A percentile compares a stretch with the other conserved stretches of the same genome.
Evolutionary conservation across 2,888 invertebrate genomes (phyloP).

Genomic region (Stenurella melanura): DNA sequence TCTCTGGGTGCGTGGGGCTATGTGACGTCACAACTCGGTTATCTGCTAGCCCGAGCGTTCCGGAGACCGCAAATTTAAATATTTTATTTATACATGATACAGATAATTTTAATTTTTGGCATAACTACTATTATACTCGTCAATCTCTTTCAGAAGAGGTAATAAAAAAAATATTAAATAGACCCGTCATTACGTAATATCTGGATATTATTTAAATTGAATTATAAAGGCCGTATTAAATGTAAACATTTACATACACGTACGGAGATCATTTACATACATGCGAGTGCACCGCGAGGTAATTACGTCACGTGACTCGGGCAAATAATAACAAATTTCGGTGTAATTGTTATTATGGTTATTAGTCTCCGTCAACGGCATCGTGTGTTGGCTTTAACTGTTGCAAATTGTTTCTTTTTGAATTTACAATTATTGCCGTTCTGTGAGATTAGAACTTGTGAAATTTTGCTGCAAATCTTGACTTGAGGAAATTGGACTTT

Average conservation of each 20-base stretch:
- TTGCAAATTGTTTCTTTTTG: neutral
- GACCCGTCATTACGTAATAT: neutral
- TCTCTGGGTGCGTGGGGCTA: too few relatives aligned
- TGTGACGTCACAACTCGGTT: too few relatives aligned
- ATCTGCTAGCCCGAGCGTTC: too few relatives aligned
- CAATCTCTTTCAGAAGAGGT: too few relatives aligned
- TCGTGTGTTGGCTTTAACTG: neutral
- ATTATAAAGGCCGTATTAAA: conserved; percentile 43
- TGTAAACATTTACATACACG: conserved; percentile 48
- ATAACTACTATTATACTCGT: too few relatives aligned
- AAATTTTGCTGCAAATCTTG: too few relatives aligned
- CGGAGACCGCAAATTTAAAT: too few relatives aligned
- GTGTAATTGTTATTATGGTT: conserved; percentile 28
- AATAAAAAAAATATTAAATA: too few relatives aligned
- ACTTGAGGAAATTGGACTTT: too few relatives aligned
- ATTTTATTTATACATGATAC: too few relatives aligned
- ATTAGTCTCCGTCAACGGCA: neutral
- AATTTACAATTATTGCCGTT: neutral
- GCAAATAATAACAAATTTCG: conserved; percentile 45
- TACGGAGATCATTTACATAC: conserved; percentile 50
- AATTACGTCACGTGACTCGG: conserved; percentile 49
- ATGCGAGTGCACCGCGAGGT: conserved; percentile 46
- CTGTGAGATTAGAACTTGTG: neutral
- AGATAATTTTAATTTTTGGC: too few relatives aligned
- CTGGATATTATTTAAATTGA: conserved; percentile 50